Conservation (phyloP, 2,888 invertebrate genomes). For the Hipparchia semele region DNA sequence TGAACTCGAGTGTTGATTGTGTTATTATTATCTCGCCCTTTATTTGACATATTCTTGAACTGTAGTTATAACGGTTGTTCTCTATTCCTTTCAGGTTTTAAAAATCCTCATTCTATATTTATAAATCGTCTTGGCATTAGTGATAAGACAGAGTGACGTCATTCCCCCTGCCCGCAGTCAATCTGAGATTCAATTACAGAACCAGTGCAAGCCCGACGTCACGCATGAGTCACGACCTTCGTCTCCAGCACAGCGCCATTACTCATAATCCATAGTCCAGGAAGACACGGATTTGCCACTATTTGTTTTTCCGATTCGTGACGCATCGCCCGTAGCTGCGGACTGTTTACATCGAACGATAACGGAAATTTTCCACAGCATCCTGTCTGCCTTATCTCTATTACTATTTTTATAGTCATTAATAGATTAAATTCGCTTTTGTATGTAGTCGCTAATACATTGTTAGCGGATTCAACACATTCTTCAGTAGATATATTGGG, state of each 20-base stretch:
- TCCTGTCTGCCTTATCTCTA: background rate
- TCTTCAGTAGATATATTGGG: no score
- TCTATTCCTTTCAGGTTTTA: no score
- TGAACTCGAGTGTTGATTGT: no score
- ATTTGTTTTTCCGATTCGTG: background rate
- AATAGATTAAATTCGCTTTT: no score
- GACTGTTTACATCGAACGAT: constrained; percentile 5
- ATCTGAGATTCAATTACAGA: background rate
- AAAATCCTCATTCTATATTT: no score
- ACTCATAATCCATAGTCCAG: background rate
- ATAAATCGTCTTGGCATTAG: no score
- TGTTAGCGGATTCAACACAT: no score
- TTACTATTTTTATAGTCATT: background rate
- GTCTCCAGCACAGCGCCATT: background rate
- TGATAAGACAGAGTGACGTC: no score
- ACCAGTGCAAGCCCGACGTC: background rate
- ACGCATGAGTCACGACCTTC: constrained; percentile 1
- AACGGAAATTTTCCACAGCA: background rate
- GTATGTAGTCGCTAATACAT: background rate
- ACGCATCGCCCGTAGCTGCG: background rate
- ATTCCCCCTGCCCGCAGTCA: no score
- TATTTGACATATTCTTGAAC: no score
- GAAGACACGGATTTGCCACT: background rate
- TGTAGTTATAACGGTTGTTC: no score
- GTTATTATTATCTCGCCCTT: no score